Percentiles rank a stretch among this genome's conserved stretches.
phyloP scores from a whole-genome alignment of 2,797 vertebrate species.

The Alectoris magna region DNA sequence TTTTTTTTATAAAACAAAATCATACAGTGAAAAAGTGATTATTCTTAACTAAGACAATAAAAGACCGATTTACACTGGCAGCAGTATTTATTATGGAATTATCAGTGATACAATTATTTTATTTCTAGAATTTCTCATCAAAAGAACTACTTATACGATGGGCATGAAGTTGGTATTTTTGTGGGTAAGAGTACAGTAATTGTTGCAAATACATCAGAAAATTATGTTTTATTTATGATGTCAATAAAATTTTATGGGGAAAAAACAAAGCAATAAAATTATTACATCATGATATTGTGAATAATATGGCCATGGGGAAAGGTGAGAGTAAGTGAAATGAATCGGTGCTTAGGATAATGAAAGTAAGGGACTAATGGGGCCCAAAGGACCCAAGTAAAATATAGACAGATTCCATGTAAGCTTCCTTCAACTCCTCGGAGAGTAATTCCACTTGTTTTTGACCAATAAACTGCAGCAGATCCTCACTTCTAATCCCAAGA shows the following conservation, averaged over 20 bases:
- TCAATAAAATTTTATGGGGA: slow-evolving; percentile 41
- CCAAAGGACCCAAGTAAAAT: slow-evolving; percentile 48
- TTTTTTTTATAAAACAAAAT: background rate
- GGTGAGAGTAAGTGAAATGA: slow-evolving; percentile 64
- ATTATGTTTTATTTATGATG: slow-evolving; percentile 51
- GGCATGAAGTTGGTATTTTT: background rate
- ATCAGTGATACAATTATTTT: background rate
- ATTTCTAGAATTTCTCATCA: background rate
- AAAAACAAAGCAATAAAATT: slow-evolving; percentile 43
- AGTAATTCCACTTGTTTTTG: slow-evolving; percentile 38
- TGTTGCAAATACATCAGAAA: slow-evolving; percentile 1
- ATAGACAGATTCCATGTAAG: background rate
- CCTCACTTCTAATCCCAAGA: slow-evolving; percentile 30
- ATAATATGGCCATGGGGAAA: slow-evolving; percentile 35
- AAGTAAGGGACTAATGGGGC: slow-evolving; percentile 45
- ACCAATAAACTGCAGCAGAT: slow-evolving; percentile 26
- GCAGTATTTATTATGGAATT: background rate
- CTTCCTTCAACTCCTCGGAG: slow-evolving; percentile 28
- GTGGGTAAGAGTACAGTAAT: background rate
- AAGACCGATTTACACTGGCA: background rate
- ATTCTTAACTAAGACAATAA: background rate
- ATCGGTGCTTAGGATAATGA: slow-evolving; percentile 69
- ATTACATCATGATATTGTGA: slow-evolving; percentile 1
- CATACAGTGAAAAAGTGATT: background rate
- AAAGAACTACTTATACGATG: background rate